Evolutionary conservation across 1,140 invertebrate species (phyloP).

Genomic region (Heliconius eleuchia): DNA sequence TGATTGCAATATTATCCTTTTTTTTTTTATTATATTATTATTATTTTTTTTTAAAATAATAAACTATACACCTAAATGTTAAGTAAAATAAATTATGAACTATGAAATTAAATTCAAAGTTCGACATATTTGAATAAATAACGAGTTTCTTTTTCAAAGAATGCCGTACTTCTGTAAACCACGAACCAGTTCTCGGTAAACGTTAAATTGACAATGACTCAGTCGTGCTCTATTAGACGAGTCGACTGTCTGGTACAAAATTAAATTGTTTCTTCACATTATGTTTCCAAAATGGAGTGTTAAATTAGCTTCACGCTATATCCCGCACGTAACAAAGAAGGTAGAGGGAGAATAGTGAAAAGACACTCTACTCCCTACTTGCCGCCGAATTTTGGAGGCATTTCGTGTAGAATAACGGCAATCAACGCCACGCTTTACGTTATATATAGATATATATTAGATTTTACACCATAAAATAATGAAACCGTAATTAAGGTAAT

Average conservation of each 20-base stretch:
- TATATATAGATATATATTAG: not conserved
- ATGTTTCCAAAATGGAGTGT: not conserved
- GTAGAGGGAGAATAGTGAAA: no score
- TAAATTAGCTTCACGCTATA: no score
- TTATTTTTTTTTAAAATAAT: no score
- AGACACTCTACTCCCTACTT: no score
- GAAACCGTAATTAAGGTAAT: not conserved
- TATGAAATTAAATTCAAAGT: not conserved
- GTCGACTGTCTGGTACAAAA: not conserved
- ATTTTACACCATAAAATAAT: not conserved
- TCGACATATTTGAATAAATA: constrained; percentile 1
- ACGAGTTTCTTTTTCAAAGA: constrained; percentile 13
- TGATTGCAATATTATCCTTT: not conserved
- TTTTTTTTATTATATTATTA: no score
- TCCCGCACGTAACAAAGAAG: no score
- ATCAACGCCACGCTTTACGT: no score
- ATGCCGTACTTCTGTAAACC: not conserved
- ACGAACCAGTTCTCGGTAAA: constrained; percentile 20
- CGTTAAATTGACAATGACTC: constrained; percentile 28
- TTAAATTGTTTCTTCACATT: not conserved
- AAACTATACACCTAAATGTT: no score
- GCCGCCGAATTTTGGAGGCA: no score
- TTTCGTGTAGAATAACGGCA: no score
- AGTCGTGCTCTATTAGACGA: constrained; percentile 14
- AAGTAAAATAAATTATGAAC: no score